Conservation (phyloP, 2,113 vertebrate species). For the Lagenorhynchus albirostris region DNA sequence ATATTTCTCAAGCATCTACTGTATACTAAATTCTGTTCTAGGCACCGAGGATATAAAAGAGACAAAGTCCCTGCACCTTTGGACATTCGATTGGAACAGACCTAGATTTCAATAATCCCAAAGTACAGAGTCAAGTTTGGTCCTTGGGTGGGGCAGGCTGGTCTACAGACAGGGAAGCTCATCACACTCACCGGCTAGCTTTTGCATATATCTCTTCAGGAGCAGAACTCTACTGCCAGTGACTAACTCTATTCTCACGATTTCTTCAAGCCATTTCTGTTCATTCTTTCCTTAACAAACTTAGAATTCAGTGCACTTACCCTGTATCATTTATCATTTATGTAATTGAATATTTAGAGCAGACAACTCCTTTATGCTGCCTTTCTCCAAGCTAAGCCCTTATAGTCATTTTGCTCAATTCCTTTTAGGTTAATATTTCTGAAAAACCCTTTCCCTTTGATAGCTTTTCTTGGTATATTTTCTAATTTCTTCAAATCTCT, state of each 20-base stretch:
- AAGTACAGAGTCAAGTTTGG: background rate
- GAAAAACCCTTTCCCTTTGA: background rate
- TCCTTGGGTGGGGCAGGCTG: background rate
- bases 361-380: background rate
- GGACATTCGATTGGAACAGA: background rate
- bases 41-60: background rate
- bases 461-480: background rate
- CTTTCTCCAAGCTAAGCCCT: slow-evolving; percentile 1
- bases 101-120: background rate
- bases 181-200: background rate
- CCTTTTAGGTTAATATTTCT: background rate
- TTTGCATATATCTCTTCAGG: background rate
- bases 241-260: slow-evolving; percentile 12
- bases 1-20: background rate
- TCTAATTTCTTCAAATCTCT: slow-evolving; percentile 4
- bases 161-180: background rate
- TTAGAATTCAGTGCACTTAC: background rate
- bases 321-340: background rate
- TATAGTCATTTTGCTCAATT: background rate
- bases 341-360: background rate
- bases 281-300: slow-evolving; percentile 25
- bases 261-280: background rate
- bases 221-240: background rate
- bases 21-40: background rate
- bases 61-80: background rate